A percentile compares a stretch with the other conserved stretches of the same genome.
These are phyloP conservation scores for Tyrannus savana DNA, from an alignment of 2,113 vertebrate genomes.

Conservation along the genomic window DNA sequence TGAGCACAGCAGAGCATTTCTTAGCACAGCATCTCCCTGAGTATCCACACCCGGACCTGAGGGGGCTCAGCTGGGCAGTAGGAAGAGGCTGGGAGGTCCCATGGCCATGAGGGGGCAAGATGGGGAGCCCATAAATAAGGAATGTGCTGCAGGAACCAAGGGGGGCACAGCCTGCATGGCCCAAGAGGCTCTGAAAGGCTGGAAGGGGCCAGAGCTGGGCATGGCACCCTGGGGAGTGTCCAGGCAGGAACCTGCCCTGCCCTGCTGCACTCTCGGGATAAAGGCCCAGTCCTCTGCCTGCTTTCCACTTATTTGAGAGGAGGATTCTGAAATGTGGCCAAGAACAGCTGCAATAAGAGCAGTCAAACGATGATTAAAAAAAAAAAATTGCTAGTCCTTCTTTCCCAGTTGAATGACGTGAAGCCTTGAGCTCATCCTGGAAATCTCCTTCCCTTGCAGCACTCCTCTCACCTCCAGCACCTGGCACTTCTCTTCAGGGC, in stretches of 20 bases:
- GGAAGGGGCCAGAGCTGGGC: not conserved
- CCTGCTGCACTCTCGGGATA: accelerated
- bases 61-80: not conserved
- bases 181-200: not conserved
- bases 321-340: slow-evolving; percentile 1
- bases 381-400: not conserved
- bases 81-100: not conserved
- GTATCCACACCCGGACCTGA: accelerated
- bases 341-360: not conserved
- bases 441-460: not conserved
- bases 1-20: not conserved
- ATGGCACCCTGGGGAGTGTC: not conserved
- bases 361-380: not conserved
- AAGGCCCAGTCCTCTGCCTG: not conserved
- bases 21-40: not conserved
- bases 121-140: accelerated
- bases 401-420: not conserved
- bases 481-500: not conserved
- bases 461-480: not conserved
- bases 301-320: not conserved
- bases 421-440: not conserved
- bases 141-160: not conserved
- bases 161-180: not conserved
- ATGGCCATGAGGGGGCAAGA: not conserved
- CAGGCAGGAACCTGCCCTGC: not conserved